Percentiles rank a stretch among this genome's conserved stretches.
Conservation (phyloP, 2,797 vertebrate genomes). For the Pseudochirops corinnae region DNA sequence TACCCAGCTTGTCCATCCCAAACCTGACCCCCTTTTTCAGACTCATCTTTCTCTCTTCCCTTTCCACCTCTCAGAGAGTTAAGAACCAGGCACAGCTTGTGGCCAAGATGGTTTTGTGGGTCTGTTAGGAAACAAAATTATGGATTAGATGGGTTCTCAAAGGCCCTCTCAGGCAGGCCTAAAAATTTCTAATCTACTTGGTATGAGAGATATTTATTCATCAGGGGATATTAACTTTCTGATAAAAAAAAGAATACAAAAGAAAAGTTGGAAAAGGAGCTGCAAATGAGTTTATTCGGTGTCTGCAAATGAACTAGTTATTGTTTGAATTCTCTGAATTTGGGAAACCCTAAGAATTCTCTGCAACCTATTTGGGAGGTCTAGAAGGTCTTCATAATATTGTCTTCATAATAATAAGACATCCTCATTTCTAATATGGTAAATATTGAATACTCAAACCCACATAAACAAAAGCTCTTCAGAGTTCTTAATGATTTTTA, state of each 20-base stretch:
- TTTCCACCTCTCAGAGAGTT: not conserved
- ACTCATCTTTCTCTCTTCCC: not conserved
- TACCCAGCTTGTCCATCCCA: not conserved
- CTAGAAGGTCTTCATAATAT: not conserved
- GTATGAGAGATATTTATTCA: not conserved
- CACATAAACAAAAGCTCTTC: not conserved
- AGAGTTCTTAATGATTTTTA: not conserved
- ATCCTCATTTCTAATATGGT: not conserved
- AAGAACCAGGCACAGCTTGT: not conserved
- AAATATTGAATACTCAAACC: not conserved
- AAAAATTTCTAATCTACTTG: not conserved
- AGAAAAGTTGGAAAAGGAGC: not conserved
- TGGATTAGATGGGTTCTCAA: not conserved
- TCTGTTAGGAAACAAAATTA: not conserved
- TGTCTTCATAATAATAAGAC: not conserved
- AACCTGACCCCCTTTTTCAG: not conserved
- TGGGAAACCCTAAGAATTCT: not conserved
- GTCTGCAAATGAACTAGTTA: not conserved
- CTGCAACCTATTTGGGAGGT: not conserved
- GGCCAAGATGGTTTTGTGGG: not conserved
- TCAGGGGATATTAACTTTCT: not conserved
- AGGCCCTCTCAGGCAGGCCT: not conserved
- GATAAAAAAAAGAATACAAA: not conserved
- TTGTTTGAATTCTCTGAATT: not conserved
- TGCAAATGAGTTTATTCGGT: not conserved